A percentile compares a stretch with the other conserved stretches of the same genome.
Evolutionary conservation across 2,797 vertebrate genomes (phyloP).

Genomic region (Myoxocephalus aenaeus): DNA sequence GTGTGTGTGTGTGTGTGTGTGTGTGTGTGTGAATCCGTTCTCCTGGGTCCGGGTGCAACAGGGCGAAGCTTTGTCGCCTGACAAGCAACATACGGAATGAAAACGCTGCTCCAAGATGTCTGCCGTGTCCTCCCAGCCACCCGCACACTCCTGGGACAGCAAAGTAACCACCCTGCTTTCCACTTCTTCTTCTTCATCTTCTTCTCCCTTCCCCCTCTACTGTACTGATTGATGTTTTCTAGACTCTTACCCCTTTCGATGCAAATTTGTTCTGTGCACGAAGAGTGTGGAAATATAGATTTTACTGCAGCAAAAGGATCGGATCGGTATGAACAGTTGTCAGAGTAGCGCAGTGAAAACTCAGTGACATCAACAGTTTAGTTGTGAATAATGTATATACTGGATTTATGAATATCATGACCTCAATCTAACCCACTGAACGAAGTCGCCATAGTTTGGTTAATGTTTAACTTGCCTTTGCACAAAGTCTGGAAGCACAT

Average conservation of each 20-base stretch:
- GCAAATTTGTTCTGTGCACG: neutral
- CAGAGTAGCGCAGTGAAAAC: too few species aligned
- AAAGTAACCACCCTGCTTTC: slow-evolving; percentile 9
- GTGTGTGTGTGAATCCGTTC: slow-evolving; percentile 27
- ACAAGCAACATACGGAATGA: slow-evolving; percentile 63
- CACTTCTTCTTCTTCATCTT: neutral
- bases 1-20: slow-evolving; percentile 2
- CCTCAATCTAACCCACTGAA: too few species aligned
- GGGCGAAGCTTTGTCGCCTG: slow-evolving; percentile 59
- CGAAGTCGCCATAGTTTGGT: neutral
- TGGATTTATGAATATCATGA: neutral
- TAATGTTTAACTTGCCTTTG: neutral
- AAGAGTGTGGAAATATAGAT: neutral
- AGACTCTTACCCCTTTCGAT: neutral
- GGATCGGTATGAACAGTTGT: neutral
- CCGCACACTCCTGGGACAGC: slow-evolving; percentile 39
- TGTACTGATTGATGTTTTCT: slow-evolving; percentile 8
- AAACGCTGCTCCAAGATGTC: slow-evolving; percentile 46
- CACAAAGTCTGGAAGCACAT: neutral
- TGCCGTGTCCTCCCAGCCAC: slow-evolving; percentile 55
- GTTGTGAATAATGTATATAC: neutral
- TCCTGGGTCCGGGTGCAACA: slow-evolving; percentile 61
- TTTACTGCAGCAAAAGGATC: neutral
- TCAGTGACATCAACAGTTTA: neutral
- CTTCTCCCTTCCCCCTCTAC: neutral